A percentile compares a stretch with the other conserved stretches of the same genome.
Evolutionary conservation across 2,888 invertebrate species (phyloP).

Genomic region (Platynereis dumerilii): DNA sequence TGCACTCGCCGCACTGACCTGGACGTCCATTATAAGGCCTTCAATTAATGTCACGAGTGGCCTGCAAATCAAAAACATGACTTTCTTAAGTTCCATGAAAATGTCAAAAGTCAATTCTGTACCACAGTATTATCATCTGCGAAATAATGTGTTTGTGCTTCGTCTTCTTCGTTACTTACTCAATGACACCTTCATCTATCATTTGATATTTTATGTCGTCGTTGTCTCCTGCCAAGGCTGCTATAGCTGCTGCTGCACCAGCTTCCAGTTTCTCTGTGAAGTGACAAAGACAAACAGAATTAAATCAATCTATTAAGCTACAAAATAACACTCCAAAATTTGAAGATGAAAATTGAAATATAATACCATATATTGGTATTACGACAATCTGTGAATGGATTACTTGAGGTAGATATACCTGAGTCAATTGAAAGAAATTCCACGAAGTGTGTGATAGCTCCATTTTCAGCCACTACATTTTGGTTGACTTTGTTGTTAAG

Average conservation of each 20-base stretch:
- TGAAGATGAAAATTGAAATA: too few species aligned
- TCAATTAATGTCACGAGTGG: constrained; percentile 59
- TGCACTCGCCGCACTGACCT: constrained; percentile 62
- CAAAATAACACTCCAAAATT: too few species aligned
- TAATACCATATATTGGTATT: too few species aligned
- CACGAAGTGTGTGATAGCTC: constrained; percentile 56
- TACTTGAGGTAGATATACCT: too few species aligned
- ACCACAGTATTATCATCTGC: too few species aligned
- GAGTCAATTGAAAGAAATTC: constrained; percentile 61
- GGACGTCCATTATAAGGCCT: constrained; percentile 55
- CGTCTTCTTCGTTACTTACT: constrained; percentile 39
- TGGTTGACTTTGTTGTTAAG: constrained; percentile 53
- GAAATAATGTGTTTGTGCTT: background rate
- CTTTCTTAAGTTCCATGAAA: background rate
- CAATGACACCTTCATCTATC: constrained; percentile 53
- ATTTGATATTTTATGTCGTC: constrained; percentile 54
- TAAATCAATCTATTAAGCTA: too few species aligned
- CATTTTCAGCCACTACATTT: constrained; percentile 50
- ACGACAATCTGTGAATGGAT: too few species aligned
- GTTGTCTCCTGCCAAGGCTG: constrained; percentile 52
- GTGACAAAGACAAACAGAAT: too few species aligned
- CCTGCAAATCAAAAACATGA: constrained; percentile 40
- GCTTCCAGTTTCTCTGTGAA: constrained; percentile 58
- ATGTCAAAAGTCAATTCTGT: background rate
- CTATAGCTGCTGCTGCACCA: constrained; percentile 60